phyloP scores from a whole-genome alignment of 2,888 invertebrate species.

The Tubiluchus corallicola region DNA sequence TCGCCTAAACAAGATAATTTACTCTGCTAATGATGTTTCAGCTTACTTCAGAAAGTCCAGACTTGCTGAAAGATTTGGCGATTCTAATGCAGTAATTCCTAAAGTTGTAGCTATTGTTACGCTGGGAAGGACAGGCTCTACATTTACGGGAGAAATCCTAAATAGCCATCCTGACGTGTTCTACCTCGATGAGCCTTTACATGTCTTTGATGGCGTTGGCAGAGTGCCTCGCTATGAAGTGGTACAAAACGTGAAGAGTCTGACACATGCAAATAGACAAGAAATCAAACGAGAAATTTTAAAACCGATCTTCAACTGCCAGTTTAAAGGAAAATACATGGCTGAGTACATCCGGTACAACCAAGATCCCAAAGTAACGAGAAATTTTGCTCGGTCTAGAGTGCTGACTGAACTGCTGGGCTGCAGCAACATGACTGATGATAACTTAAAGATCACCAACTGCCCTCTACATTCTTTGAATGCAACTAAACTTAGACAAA shows the following conservation, averaged over 20 bases:
- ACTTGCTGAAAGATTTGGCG: too few species aligned
- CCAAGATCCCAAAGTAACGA: not conserved
- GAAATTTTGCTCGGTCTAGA: not conserved
- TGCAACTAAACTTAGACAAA: not conserved
- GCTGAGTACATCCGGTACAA: not conserved
- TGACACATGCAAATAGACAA: not conserved
- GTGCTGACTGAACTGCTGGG: not conserved
- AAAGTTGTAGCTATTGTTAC: not conserved
- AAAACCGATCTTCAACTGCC: not conserved
- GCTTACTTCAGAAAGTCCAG: too few species aligned
- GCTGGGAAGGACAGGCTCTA: not conserved
- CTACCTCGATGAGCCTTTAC: not conserved
- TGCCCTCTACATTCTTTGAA: not conserved
- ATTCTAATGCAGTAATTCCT: too few species aligned
- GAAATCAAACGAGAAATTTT: not conserved
- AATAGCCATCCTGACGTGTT: not conserved
- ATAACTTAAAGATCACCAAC: not conserved
- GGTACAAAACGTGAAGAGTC: not conserved
- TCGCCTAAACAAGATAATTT: too few species aligned
- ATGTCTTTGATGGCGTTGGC: slow-evolving; percentile 1
- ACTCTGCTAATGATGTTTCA: too few species aligned
- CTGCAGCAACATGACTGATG: not conserved
- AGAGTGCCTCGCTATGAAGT: not conserved
- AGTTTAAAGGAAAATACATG: not conserved
- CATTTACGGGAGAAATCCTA: not conserved